These are phyloP conservation scores for Picus viridis DNA, from an alignment of 2,797 vertebrate genomes.

Conservation along the genomic window DNA sequence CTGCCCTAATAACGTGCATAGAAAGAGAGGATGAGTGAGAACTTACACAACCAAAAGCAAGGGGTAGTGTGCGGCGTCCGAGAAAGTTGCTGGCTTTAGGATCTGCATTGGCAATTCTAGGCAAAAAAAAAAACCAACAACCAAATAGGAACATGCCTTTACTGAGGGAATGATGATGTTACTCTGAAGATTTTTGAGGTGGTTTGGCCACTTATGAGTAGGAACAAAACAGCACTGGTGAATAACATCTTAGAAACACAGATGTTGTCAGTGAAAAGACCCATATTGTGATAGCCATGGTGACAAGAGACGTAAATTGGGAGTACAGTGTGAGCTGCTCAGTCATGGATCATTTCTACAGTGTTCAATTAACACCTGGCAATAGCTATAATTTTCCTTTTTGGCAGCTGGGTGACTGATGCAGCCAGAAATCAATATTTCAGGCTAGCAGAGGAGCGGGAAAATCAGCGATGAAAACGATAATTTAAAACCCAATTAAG, in stretches of 20 bases:
- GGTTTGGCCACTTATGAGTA: background rate
- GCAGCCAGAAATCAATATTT: conserved; percentile 14
- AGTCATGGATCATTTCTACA: conserved; percentile 36
- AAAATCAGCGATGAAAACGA: background rate
- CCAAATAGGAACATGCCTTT: background rate
- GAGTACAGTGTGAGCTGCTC: background rate
- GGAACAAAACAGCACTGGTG: background rate
- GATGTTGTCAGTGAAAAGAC: conserved; percentile 11
- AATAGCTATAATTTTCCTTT: conserved; percentile 51
- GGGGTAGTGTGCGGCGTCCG: conserved; percentile 87
- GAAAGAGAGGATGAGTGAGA: background rate
- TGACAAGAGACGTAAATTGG: background rate
- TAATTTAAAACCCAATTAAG: conserved; percentile 56
- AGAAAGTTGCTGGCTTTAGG: conserved; percentile 91
- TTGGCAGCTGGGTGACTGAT: conserved; percentile 30
- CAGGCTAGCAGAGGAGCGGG: background rate
- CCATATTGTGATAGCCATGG: background rate
- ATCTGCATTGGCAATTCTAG: conserved; percentile 91
- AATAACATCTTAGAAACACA: conserved; percentile 45
- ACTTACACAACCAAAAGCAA: conserved; percentile 96
- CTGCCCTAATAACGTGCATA: background rate
- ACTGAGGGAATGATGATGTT: background rate
- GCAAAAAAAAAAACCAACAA: conserved; percentile 44
- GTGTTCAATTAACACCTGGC: conserved; percentile 48
- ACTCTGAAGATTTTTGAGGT: background rate